Percentiles rank a stretch among this genome's conserved stretches.
Evolutionary conservation across 2,888 invertebrate genomes (phyloP).

Genomic region (Drosophila robusta): DNA sequence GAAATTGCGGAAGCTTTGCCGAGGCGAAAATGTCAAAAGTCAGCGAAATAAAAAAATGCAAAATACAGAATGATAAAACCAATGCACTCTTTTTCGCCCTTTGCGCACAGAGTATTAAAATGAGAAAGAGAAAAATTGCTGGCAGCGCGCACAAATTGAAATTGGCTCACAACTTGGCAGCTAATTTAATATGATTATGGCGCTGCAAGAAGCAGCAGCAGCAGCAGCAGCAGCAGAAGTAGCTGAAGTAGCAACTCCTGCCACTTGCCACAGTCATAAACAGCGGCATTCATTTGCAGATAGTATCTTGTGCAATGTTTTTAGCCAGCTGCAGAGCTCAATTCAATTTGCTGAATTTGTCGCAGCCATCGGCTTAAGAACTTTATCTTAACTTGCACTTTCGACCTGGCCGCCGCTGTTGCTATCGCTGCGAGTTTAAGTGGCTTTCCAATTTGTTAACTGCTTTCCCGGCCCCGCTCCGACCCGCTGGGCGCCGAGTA

Average conservation of each 20-base stretch:
- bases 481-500: background rate
- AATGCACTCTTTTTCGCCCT: background rate
- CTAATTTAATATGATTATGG: slow-evolving; percentile 72
- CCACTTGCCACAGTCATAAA: slow-evolving; percentile 39
- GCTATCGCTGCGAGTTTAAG: slow-evolving; percentile 26
- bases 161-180: slow-evolving; percentile 74
- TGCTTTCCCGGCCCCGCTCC: slow-evolving; percentile 24
- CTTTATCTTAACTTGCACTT: slow-evolving; percentile 30
- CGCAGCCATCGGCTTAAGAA: slow-evolving; percentile 31
- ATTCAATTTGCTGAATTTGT: slow-evolving; percentile 41
- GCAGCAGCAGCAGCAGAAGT: background rate
- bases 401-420: background rate
- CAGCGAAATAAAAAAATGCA: no score
- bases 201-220: background rate
- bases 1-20: no score
- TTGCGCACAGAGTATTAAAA: background rate
- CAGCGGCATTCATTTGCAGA: slow-evolving; percentile 29
- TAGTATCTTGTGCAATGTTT: slow-evolving; percentile 1
- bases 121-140: slow-evolving; percentile 19
- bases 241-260: slow-evolving; percentile 15
- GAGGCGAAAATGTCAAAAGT: no score
- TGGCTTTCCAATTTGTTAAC: slow-evolving; percentile 49
- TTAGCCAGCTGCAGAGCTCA: background rate
- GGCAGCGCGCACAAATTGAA: slow-evolving; percentile 66
- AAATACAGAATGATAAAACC: background rate